phyloP scores from a whole-genome alignment of 2,888 invertebrate genomes.

The Melanchra persicariae region DNA sequence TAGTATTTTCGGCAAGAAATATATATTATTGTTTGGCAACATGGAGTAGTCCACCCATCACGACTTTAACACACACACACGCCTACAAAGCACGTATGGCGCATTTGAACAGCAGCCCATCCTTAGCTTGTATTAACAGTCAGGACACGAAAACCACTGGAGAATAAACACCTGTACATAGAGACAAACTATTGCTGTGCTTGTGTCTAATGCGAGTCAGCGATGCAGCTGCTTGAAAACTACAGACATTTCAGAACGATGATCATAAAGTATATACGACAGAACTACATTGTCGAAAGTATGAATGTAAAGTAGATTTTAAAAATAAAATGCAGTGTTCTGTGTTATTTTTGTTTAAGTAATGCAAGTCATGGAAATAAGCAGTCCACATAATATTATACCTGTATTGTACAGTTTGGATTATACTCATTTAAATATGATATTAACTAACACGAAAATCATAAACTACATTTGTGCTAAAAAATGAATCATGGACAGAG shows the following conservation, averaged over 20 bases:
- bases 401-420: not conserved
- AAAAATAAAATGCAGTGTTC: too few species aligned
- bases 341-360: too few species aligned
- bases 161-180: slow-evolving; percentile 52
- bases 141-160: slow-evolving; percentile 19
- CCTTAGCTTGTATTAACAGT: slow-evolving; percentile 70
- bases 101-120: slow-evolving; percentile 69
- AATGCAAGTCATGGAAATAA: too few species aligned
- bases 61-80: slow-evolving; percentile 61
- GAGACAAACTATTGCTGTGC: slow-evolving; percentile 18
- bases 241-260: not conserved
- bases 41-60: slow-evolving; percentile 34
- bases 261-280: not conserved
- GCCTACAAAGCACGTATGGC: slow-evolving; percentile 71
- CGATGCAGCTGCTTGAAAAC: slow-evolving; percentile 18
- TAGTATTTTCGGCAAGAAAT: too few species aligned
- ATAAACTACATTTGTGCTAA: slow-evolving; percentile 41
- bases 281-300: not conserved
- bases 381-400: not conserved
- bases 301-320: not conserved
- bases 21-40: too few species aligned
- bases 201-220: slow-evolving; percentile 66
- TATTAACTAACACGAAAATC: slow-evolving; percentile 29
- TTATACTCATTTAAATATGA: not conserved
- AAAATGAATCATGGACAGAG: slow-evolving; percentile 11